phyloP scores from a whole-genome alignment of 2,113 vertebrate genomes.

The Sarotherodon lohbergeri region DNA sequence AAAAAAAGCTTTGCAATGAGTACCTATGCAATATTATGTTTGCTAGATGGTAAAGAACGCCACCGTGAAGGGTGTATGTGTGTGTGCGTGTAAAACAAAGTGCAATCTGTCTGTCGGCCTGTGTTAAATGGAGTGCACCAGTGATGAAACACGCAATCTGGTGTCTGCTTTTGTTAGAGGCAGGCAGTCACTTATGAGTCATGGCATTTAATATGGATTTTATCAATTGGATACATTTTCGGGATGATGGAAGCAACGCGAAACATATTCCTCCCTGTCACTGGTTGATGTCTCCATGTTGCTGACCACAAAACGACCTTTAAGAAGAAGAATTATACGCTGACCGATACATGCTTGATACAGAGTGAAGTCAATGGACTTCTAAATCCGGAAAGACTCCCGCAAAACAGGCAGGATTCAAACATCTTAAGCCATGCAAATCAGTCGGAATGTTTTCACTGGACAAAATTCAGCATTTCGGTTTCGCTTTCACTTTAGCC shows the following conservation, averaged over 20 bases:
- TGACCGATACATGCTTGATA: not conserved
- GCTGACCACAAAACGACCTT: conserved; percentile 16
- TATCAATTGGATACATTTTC: conserved; percentile 34
- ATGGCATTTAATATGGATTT: conserved; percentile 46
- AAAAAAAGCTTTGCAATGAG: conserved; percentile 33
- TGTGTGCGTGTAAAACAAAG: conserved; percentile 50
- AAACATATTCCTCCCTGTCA: conserved; percentile 3
- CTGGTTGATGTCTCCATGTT: not conserved
- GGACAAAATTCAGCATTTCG: not conserved
- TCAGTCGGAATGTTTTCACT: conserved; percentile 5
- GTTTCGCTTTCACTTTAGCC: conserved; percentile 6
- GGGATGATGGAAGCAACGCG: conserved; percentile 1
- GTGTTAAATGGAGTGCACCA: conserved; percentile 61
- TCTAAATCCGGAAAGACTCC: not conserved
- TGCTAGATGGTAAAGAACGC: conserved; percentile 38
- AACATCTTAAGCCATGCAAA: conserved; percentile 4
- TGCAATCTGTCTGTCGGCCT: conserved; percentile 62
- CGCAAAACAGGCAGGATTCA: not conserved
- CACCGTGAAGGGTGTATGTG: conserved; percentile 44
- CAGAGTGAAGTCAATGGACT: not conserved
- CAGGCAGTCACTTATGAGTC: conserved; percentile 27
- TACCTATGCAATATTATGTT: conserved; percentile 40
- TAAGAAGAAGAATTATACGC: not conserved
- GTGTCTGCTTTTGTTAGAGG: conserved; percentile 45
- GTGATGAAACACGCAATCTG: conserved; percentile 60